Evolutionary conservation across 2,797 vertebrate genomes (phyloP), one percentile per base, ranked within the genome.

Genomic region (Hyperoplus lanceolatus): DNA sequence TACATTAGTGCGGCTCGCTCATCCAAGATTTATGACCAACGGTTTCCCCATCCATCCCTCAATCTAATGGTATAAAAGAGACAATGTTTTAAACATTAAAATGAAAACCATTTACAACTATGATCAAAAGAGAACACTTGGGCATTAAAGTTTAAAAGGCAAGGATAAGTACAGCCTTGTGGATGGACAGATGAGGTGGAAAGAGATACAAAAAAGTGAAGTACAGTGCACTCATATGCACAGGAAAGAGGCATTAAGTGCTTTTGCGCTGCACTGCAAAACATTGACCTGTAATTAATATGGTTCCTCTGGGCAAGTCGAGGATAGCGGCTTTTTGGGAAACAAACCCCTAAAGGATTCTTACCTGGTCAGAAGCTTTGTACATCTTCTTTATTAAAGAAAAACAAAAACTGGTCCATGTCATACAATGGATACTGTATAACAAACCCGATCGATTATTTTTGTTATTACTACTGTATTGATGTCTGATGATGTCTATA

Each of bases 21-120:
- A 98, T 99, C 90, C 91, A 99, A 97, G 94, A 98, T 99, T 98
- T 95, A 99, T 99, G 94, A 96, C 95, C 84, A 93, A 96, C 82
- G 95, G 95, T 93, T 96, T 92, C 85, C 77, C 91, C 88, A 88
- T 92, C 94, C 89, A 96, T 73, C 89, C 94, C 91, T 95, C 95
- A 95, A 95, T 96, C 95, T 98, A 97, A 97, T 97, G 96, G 96
- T 96, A 97, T 95, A 95, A 96, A 95, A 96, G 95, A 98, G 96
- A 98, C 96, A 97, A 97, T 96, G 96, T 97, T 98, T 98, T 97
- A 98, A 99, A 99, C 97, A 97, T 98, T 98, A 97, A 99, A 97
- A 96, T 97, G 96, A 96, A 98, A 97, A 97, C 96, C 97, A 98
- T 97, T 98, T 97, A 97, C 97, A 97, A 96, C 96, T 97, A 96